phyloP scores from a whole-genome alignment of 2,888 invertebrate species.

The Caenorhabditis japonica region DNA sequence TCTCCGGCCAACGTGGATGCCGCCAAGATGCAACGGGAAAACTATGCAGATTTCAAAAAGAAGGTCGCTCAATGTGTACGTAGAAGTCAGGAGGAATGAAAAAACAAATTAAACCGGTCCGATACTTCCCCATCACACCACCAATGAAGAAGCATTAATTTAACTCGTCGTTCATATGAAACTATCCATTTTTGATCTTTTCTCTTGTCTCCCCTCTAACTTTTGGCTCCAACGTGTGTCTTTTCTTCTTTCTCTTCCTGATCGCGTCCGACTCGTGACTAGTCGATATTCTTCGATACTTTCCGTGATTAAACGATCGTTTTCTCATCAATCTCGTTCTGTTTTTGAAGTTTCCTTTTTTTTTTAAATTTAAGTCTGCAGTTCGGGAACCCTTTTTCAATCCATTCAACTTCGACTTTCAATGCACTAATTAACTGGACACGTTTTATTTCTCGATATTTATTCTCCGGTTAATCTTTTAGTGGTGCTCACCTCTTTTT shows the following conservation, averaged over 20 bases:
- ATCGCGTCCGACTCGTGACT: constrained; percentile 24
- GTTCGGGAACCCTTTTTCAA: no score
- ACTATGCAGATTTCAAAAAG: constrained; percentile 95
- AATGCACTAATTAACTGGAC: no score
- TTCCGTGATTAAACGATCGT: constrained; percentile 20
- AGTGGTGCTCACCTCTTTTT: no score
- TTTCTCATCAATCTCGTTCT: constrained; percentile 14
- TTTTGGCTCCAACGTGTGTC: constrained; percentile 28
- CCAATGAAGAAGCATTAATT: constrained; percentile 32
- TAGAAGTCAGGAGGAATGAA: constrained; percentile 90
- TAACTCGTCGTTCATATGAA: constrained; percentile 52
- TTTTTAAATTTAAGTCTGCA: background rate
- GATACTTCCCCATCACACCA: background rate
- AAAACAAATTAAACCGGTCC: no score
- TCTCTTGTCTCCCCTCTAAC: no score
- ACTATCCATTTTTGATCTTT: constrained; percentile 43
- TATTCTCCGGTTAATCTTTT: no score
- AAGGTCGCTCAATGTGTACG: constrained; percentile 97
- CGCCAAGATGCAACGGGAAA: constrained; percentile 98
- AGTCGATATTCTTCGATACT: constrained; percentile 21
- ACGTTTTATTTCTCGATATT: no score
- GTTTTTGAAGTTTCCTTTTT: constrained; percentile 7
- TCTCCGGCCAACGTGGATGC: constrained; percentile 99
- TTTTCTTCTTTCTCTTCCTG: constrained; percentile 19
- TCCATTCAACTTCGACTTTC: no score